Conservation (phyloP, 2,888 invertebrate species). For the Ecdyonurus torrentis region DNA sequence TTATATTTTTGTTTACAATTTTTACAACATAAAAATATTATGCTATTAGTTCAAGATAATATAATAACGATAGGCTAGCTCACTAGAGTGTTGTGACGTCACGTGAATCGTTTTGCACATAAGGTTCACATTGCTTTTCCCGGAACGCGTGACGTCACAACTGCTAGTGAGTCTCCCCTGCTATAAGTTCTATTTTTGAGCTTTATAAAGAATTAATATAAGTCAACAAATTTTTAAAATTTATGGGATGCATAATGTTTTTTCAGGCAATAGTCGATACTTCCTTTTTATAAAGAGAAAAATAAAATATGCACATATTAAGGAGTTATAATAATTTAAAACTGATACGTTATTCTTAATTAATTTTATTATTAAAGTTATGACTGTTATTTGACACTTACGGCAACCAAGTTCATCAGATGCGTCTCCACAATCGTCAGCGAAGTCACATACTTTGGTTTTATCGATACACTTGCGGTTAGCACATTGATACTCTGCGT, state of each 20-base stretch:
- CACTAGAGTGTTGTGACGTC: no score
- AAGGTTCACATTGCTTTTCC: no score
- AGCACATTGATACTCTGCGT: constrained; percentile 72
- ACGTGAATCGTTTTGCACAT: no score
- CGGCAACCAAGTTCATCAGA: constrained; percentile 85
- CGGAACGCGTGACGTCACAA: no score
- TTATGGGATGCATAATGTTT: neutral
- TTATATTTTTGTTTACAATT: no score
- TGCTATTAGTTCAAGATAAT: no score
- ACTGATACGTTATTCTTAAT: no score
- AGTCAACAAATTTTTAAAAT: neutral
- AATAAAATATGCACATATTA: neutral
- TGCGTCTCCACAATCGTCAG: constrained; percentile 79
- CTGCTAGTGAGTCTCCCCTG: no score
- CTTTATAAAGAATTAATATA: neutral
- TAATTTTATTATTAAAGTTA: neutral
- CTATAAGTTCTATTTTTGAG: no score
- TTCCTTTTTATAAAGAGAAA: neutral
- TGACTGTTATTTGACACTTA: constrained; percentile 24
- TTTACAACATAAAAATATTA: no score
- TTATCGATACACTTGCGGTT: constrained; percentile 71
- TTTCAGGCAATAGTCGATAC: neutral
- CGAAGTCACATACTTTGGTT: constrained; percentile 66
- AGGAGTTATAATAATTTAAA: no score
- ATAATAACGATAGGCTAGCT: no score